A percentile compares a stretch with the other conserved stretches of the same genome.
Conservation (phyloP, 1,140 invertebrate species). For the Caenorhabditis tropicalis region DNA sequence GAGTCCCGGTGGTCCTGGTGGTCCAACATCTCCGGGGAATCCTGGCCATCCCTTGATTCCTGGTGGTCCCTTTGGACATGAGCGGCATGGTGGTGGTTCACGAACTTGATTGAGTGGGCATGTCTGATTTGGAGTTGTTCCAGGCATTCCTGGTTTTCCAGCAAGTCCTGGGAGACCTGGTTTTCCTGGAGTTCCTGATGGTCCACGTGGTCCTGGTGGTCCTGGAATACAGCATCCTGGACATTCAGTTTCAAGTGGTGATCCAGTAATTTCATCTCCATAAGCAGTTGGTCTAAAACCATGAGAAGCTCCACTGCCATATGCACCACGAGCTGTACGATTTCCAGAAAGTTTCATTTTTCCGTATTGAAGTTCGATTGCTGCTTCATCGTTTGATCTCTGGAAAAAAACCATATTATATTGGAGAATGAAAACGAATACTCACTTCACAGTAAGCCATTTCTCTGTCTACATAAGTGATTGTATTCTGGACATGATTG, state of each 20-base stretch:
- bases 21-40: slow-evolving; percentile 61
- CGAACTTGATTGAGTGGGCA: slow-evolving; percentile 64
- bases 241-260: slow-evolving; percentile 67
- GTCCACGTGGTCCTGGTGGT: slow-evolving; percentile 53
- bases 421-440: neutral
- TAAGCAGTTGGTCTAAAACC: slow-evolving; percentile 52
- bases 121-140: slow-evolving; percentile 69
- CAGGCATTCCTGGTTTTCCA: slow-evolving; percentile 63
- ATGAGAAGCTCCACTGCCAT: slow-evolving; percentile 34
- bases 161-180: slow-evolving; percentile 67
- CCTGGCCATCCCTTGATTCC: slow-evolving; percentile 72
- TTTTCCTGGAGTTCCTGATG: slow-evolving; percentile 64
- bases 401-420: slow-evolving; percentile 3
- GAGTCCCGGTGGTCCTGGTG: slow-evolving; percentile 50
- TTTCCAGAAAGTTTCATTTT: slow-evolving; percentile 53
- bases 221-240: slow-evolving; percentile 63
- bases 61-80: slow-evolving; percentile 70
- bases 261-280: slow-evolving; percentile 62
- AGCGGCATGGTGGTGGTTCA: slow-evolving; percentile 70
- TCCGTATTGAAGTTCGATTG: slow-evolving; percentile 64
- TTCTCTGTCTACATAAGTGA: slow-evolving; percentile 69
- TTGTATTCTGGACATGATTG: slow-evolving; percentile 69
- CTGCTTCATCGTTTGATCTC: slow-evolving; percentile 66
- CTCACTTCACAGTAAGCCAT: slow-evolving; percentile 70
- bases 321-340: slow-evolving; percentile 56